phyloP scores from a whole-genome alignment of 2,888 invertebrate species.

The Rotaria macrura region DNA sequence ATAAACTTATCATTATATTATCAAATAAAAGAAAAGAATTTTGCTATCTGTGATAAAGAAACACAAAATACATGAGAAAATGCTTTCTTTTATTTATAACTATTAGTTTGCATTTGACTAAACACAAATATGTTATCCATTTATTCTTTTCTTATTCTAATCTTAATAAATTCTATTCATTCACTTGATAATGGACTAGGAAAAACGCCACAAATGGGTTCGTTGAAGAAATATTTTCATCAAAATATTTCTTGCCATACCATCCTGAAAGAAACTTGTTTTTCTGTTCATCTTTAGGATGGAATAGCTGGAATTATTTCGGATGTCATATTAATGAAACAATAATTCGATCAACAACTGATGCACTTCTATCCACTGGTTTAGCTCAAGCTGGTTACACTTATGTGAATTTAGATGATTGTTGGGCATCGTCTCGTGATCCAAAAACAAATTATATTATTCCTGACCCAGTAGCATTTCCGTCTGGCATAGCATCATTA shows the following conservation, averaged over 20 bases:
- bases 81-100: background rate
- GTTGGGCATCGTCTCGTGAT: constrained; percentile 12
- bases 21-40: background rate
- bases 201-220: constrained; percentile 10
- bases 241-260: too few species aligned
- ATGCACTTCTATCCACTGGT: background rate
- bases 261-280: too few species aligned
- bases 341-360: background rate
- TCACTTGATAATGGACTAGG: constrained; percentile 6
- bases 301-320: constrained; percentile 18
- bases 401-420: constrained; percentile 11
- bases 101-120: background rate
- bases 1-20: background rate
- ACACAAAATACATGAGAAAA: background rate
- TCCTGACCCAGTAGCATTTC: background rate
- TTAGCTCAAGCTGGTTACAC: background rate
- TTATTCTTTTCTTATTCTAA: background rate
- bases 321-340: background rate
- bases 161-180: background rate
- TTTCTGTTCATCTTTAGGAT: too few species aligned
- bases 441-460: background rate
- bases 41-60: background rate
- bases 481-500: background rate
- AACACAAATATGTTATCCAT: background rate
- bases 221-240: background rate